Evolutionary conservation across 2,113 vertebrate species (phyloP).

Genomic region (Crypturellus undulatus): DNA sequence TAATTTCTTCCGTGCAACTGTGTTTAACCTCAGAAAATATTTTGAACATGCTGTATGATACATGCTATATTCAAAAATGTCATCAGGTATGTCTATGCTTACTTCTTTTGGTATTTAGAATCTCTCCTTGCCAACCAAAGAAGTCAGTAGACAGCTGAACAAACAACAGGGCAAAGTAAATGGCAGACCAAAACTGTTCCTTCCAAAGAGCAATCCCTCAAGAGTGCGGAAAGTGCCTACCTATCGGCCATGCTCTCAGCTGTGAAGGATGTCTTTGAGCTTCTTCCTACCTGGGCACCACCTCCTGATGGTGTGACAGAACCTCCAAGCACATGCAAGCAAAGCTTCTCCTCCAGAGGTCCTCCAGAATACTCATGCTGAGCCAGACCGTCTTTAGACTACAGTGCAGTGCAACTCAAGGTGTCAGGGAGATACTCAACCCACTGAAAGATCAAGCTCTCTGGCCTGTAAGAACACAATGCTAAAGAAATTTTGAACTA

Average conservation of each 20-base stretch:
- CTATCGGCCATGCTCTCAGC: neutral
- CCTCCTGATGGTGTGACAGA: neutral
- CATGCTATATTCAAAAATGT: neutral
- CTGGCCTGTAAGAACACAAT: neutral
- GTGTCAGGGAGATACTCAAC: neutral
- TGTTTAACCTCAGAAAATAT: neutral
- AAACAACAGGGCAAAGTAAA: neutral
- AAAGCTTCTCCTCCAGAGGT: neutral
- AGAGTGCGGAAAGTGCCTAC: rapidly evolving
- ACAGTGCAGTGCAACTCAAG: neutral
- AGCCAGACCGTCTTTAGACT: neutral
- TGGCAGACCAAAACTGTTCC: rapidly evolving
- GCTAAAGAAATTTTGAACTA: neutral
- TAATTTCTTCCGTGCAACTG: neutral
- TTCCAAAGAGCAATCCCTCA: neutral
- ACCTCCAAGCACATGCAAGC: neutral
- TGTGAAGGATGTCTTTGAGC: neutral
- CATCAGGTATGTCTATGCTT: neutral
- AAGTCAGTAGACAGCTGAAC: neutral
- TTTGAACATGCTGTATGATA: neutral
- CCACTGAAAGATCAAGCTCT: neutral
- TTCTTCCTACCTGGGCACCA: neutral
- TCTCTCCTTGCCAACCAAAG: neutral
- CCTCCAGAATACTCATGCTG: neutral
- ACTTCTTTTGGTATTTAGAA: neutral